phyloP scores from a whole-genome alignment of 1,140 invertebrate species.

The Atta cephalotes region DNA sequence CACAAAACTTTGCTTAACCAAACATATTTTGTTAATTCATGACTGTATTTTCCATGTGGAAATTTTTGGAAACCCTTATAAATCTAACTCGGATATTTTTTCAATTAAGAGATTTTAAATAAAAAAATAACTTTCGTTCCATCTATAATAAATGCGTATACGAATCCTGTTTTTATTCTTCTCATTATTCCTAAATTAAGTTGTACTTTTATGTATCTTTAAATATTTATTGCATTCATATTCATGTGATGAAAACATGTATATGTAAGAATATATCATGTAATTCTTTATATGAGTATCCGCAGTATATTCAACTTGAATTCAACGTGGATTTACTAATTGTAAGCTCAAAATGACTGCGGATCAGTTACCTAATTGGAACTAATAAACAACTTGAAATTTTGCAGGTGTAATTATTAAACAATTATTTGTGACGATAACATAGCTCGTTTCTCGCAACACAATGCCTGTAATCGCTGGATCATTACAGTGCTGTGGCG shows the following conservation, averaged over 20 bases:
- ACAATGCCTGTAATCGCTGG: conserved; percentile 54
- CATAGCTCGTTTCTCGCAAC: background rate
- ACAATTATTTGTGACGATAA: conserved; percentile 25
- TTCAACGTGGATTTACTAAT: background rate
- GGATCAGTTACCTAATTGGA: too few relatives aligned
- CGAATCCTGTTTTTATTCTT: background rate
- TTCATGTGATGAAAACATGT: background rate
- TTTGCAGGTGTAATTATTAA: conserved; percentile 44
- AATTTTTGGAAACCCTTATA: background rate
- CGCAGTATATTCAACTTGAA: too few relatives aligned
- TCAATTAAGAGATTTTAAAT: background rate
- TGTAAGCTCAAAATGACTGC: background rate
- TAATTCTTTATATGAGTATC: background rate
- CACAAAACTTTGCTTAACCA: too few relatives aligned
- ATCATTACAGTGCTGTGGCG: conserved; percentile 2
- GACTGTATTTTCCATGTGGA: too few relatives aligned
- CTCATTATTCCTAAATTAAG: background rate
- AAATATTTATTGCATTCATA: background rate
- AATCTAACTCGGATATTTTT: background rate
- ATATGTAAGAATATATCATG: too few relatives aligned
- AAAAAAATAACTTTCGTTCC: background rate
- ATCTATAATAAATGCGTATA: background rate
- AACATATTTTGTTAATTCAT: too few relatives aligned
- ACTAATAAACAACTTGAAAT: conserved; percentile 15
- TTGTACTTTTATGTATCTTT: background rate